Evolutionary conservation across 2,888 invertebrate genomes (phyloP), one percentile per base, ranked within the genome.

Genomic region (Gymnoscelis rufifasciata): DNA sequence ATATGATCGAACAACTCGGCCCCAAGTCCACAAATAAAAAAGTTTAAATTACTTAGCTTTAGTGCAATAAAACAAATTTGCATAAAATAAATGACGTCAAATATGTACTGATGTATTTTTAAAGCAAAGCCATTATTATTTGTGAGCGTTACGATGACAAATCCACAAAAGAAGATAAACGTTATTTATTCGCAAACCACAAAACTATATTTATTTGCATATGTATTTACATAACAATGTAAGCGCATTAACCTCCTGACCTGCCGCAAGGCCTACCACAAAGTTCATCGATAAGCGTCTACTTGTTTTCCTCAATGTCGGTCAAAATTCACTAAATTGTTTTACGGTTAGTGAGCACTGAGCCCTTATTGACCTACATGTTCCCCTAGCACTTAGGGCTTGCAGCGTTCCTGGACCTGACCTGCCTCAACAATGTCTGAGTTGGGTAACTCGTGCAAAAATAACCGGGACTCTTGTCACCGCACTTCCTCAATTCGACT

Each of bases 301-400:
- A 39, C 46, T 46, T 56, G 60, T 56, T 57, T 35, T 58, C 57
- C 61, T 62, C 63, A 38, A 43, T 43, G 42, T 38, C 42, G 38
- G 64, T 58, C 61, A 62, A 65, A 69, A 65, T 62, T 62, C 56
- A 53, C 49, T 46, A 43, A 48, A 52, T 51, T 44, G 33, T 41
- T 48, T 52, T 41, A 53, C 53, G 43, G 50, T 54, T 58, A 56
- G 56, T 60, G 61, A 55, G 49, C 60, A 59, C 44, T 52, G 19
- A 7, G 10, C 68, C 69, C 71, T 76, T 70, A 77, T 69, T 81
- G 86, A 86, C 86, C 83, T 83, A 84, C 66, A 83, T 86, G 64
- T 60, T 78, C 83, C 83, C 84, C 80, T 78, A 71, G 73, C 71
- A 76, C 76, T 69, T 83, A 86, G 86, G 78, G 78, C 68, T 82